Evolutionary conservation across 2,113 vertebrate species (phyloP).

Genomic region (Crotophaga sulcirostris): DNA sequence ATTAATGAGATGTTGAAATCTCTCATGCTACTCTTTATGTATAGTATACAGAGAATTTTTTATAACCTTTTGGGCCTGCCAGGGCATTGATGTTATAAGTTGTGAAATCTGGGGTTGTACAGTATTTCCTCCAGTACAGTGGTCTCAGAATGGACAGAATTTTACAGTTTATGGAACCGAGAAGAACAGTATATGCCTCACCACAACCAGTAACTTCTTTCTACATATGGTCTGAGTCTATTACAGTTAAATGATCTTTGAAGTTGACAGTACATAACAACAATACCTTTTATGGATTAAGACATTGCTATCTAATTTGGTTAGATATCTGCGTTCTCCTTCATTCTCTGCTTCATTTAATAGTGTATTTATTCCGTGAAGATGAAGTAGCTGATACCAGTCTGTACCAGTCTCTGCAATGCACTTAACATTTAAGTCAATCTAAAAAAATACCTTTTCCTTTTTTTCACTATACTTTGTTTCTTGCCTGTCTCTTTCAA

Average conservation of each 20-base stretch:
- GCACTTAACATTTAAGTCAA: background rate
- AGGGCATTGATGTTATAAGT: background rate
- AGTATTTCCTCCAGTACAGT: background rate
- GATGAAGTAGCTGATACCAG: background rate
- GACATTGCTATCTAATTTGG: background rate
- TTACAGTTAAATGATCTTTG: background rate
- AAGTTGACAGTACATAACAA: background rate
- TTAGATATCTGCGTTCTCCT: background rate
- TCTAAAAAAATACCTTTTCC: background rate
- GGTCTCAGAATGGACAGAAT: background rate
- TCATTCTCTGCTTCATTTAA: background rate
- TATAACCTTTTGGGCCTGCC: background rate
- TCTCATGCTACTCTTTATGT: background rate
- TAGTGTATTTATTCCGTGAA: background rate
- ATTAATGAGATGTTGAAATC: background rate
- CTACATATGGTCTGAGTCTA: accelerated
- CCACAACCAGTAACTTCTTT: background rate
- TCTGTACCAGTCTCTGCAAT: background rate
- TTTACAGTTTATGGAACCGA: background rate
- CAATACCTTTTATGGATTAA: background rate
- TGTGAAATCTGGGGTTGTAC: background rate
- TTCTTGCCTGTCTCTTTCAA: background rate
- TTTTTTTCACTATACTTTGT: background rate
- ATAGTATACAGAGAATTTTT: background rate
- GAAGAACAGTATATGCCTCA: background rate